These are phyloP conservation scores for Loripinus fragilis DNA, from an alignment of 2,888 invertebrate genomes.

Conservation along the genomic window DNA sequence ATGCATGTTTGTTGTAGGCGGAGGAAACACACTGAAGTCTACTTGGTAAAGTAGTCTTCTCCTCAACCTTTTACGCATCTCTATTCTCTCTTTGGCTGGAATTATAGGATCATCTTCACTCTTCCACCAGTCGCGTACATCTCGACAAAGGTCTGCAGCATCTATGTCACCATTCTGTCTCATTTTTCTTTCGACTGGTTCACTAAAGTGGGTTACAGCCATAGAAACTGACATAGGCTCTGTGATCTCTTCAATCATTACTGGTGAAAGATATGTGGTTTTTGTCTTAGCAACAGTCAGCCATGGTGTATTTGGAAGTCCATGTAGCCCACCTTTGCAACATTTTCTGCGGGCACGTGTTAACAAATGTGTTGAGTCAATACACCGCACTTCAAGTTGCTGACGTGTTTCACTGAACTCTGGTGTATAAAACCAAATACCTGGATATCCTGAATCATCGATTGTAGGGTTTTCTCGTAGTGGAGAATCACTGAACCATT, in stretches of 20 bases:
- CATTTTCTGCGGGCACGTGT: too few species aligned
- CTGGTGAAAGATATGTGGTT: conserved; percentile 28
- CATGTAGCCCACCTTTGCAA: conserved; percentile 27
- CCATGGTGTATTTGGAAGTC: background rate
- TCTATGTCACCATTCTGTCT: too few species aligned
- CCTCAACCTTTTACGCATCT: conserved; percentile 24
- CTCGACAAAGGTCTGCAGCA: too few species aligned
- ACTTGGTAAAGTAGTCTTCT: conserved; percentile 29
- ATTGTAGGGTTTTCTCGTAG: background rate
- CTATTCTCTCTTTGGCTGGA: conserved; percentile 23
- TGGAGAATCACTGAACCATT: background rate
- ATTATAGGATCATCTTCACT: conserved; percentile 49
- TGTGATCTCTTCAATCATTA: conserved; percentile 45
- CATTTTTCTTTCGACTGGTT: too few species aligned
- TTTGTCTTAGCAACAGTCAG: too few species aligned
- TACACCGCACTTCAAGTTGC: too few species aligned
- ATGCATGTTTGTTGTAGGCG: conserved; percentile 26
- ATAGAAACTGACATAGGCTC: too few species aligned
- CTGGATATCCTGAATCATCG: background rate
- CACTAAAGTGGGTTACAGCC: too few species aligned
- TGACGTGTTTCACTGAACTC: too few species aligned
- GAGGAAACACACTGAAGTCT: conserved; percentile 28
- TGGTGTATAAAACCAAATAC: conserved; percentile 39
- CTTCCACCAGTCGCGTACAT: too few species aligned
- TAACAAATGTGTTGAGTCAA: too few species aligned